Conservation (phyloP, 2,888 invertebrate species). For the Stenchaetothrips biformis region DNA sequence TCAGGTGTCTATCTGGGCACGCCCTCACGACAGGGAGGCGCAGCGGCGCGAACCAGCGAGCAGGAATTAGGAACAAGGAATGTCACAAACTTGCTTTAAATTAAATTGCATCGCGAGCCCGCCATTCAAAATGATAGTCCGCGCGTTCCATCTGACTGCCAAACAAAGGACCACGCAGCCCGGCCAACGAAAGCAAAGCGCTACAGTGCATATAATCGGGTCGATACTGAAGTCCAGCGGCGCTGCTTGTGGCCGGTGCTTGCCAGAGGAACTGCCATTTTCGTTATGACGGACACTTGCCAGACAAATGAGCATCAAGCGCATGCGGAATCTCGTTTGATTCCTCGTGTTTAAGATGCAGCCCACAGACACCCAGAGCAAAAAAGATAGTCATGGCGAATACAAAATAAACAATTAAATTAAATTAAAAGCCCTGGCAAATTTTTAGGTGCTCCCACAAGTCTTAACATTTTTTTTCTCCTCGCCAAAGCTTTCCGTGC, state of each 20-base stretch:
- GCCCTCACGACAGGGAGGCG: background rate
- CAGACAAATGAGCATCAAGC: no score
- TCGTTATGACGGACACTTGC: no score
- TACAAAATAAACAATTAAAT: no score
- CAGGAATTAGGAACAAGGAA: background rate
- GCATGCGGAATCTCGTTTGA: no score
- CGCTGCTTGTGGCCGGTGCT: background rate
- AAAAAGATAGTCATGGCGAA: no score
- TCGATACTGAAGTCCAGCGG: background rate
- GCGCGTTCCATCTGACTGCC: background rate
- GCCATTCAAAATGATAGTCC: background rate
- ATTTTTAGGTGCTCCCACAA: no score
- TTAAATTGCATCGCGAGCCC: background rate
- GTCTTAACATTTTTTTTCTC: background rate
- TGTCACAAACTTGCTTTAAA: no score
- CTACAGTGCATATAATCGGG: slow-evolving; percentile 1
- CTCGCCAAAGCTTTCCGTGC: background rate
- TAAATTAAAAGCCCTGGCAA: no score
- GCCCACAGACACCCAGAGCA: no score
- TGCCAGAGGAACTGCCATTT: background rate
- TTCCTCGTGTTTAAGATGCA: no score
- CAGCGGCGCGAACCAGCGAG: background rate
- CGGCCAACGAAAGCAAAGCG: background rate
- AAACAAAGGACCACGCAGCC: background rate
- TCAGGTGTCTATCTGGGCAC: slow-evolving; percentile 14